Conservation (phyloP, 2,888 invertebrate species). For the Thymelicus sylvestris region DNA sequence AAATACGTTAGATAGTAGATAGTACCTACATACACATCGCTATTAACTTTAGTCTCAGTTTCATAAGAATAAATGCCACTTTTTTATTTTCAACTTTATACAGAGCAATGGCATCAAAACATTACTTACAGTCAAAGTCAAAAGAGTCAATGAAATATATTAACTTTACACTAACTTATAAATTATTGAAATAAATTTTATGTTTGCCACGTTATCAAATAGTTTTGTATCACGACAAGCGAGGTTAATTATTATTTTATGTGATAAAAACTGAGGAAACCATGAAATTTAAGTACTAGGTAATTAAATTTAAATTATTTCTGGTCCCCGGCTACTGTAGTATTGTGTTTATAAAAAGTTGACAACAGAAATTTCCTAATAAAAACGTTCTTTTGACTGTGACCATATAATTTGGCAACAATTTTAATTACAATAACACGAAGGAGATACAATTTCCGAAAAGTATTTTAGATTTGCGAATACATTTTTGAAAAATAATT, state of each 20-base stretch:
- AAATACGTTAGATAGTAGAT: background rate
- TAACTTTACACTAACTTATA: background rate
- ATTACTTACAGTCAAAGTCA: conserved; percentile 52
- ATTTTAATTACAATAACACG: conserved; percentile 48
- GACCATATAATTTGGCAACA: conserved; percentile 58
- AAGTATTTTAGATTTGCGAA: conserved; percentile 48
- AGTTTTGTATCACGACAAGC: too few relatives aligned
- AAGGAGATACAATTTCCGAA: conserved; percentile 53
- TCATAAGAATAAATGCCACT: conserved; percentile 64
- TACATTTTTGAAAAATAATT: conserved; percentile 48
- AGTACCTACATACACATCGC: conserved; percentile 35
- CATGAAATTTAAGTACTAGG: conserved; percentile 27
- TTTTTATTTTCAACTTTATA: conserved; percentile 42
- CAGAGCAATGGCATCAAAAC: conserved; percentile 50
- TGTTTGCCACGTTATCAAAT: too few relatives aligned
- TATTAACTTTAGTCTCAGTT: conserved; percentile 49
- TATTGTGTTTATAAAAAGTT: conserved; percentile 4
- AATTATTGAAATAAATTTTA: background rate
- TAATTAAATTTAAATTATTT: conserved; percentile 16
- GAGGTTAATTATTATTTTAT: background rate
- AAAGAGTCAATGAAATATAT: conserved; percentile 44
- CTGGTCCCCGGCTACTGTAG: conserved; percentile 19
- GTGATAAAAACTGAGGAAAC: conserved; percentile 11
- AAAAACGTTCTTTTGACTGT: conserved; percentile 40
- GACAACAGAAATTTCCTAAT: conserved; percentile 17